Evolutionary conservation across 2,797 vertebrate genomes (phyloP).

Genomic region (Sphenopsis melanotis): DNA sequence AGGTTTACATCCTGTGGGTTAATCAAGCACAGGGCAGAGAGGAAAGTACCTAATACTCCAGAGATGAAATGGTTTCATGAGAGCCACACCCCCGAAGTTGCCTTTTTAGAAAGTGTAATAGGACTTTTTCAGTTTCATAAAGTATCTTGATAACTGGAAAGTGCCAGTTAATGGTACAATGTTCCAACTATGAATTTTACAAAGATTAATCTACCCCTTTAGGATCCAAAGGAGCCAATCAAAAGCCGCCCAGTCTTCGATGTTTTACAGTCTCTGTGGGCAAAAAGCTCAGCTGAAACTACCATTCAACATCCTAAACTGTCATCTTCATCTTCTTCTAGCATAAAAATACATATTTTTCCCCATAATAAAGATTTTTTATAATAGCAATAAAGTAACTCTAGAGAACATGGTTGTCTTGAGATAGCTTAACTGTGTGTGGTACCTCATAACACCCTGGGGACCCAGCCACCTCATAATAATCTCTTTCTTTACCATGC

Average conservation of each 20-base stretch:
- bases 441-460: slow-evolving; percentile 74
- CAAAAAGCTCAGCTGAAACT: slow-evolving; percentile 74
- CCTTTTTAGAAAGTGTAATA: slow-evolving; percentile 75
- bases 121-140: slow-evolving; percentile 80
- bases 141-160: slow-evolving; percentile 79
- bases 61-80: slow-evolving; percentile 62
- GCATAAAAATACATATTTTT: slow-evolving; percentile 84
- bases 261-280: slow-evolving; percentile 81
- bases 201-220: slow-evolving; percentile 81
- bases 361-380: slow-evolving; percentile 82
- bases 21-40: background rate
- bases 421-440: slow-evolving; percentile 80
- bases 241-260: slow-evolving; percentile 61
- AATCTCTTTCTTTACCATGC: slow-evolving; percentile 71
- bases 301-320: slow-evolving; percentile 75
- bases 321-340: slow-evolving; percentile 80
- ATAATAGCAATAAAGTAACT: slow-evolving; percentile 83
- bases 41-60: slow-evolving; percentile 26
- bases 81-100: slow-evolving; percentile 76
- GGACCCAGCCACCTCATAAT: slow-evolving; percentile 74
- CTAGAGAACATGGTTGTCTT: slow-evolving; percentile 81
- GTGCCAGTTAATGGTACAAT: slow-evolving; percentile 77
- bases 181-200: slow-evolving; percentile 80
- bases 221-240: slow-evolving; percentile 74
- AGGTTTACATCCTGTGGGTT: background rate